These are phyloP conservation scores for Nerophis lumbriciformis DNA, from an alignment of 2,113 vertebrate species.

Conservation along the genomic window DNA sequence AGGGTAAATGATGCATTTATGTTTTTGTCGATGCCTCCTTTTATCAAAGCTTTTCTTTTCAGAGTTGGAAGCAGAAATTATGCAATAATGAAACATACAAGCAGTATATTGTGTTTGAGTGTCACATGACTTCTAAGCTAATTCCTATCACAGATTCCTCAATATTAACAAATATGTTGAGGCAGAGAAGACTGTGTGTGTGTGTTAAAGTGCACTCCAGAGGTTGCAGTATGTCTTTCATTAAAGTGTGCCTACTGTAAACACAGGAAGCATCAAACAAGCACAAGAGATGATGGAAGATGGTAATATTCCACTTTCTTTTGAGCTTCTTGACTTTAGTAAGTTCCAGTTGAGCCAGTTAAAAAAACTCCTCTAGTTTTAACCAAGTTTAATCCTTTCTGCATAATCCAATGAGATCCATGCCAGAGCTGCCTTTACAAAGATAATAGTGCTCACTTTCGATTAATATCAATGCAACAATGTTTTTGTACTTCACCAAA, in stretches of 20 bases:
- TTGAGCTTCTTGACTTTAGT: conserved; percentile 22
- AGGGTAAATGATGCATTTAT: conserved; percentile 40
- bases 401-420: neutral
- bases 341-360: conserved; percentile 7
- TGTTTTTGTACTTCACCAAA: no score
- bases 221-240: conserved; percentile 48
- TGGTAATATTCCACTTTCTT: conserved; percentile 25
- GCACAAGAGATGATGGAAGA: conserved; percentile 36
- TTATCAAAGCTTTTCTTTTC: neutral
- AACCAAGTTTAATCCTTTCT: conserved; percentile 28
- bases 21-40: conserved; percentile 1
- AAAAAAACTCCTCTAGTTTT: conserved; percentile 24
- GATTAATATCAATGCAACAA: no score
- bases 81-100: neutral
- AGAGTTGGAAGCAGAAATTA: no score
- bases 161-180: conserved; percentile 52
- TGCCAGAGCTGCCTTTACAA: no score
- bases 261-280: conserved; percentile 52
- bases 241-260: conserved; percentile 53
- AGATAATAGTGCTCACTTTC: no score
- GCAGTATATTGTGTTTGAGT: conserved; percentile 37
- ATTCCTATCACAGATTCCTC: conserved; percentile 49
- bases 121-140: conserved; percentile 40
- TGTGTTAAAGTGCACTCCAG: conserved; percentile 12
- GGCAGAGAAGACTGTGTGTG: conserved; percentile 18